Evolutionary conservation across 2,888 invertebrate species (phyloP), one percentile per base, ranked within the genome.

Genomic region (Drosophila eohydei): DNA sequence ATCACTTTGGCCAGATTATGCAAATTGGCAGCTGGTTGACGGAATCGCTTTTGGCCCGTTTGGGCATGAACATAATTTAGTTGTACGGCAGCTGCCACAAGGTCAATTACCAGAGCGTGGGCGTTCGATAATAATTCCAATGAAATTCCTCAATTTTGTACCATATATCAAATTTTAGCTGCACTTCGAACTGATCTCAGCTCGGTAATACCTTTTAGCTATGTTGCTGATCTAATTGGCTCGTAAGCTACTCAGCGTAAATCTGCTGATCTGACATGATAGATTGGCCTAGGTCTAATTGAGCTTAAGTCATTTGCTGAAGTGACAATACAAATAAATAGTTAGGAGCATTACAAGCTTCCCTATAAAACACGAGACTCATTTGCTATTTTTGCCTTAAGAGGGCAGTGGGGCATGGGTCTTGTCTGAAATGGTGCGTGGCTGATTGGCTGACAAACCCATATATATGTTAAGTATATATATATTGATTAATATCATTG

Each of bases 1-100:
- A 40, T 38, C 16, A 38, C n/a, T 44, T 70, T 51, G 26, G 46
- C 38, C 43, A 75, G 60, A 71, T 78, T 78, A 78, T 78, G 78
- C 80, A 71, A 78, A 78, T 77, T 67, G 71, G 9, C 43, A 55
- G 76, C 50, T 26, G 66, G 34, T 57, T 71, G 70, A 34, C 63
- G 56, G 46, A 75, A 76, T 66, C 51, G 66, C 40, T 60, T 71
- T 58, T 54, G 38, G 59, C 71, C 54, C 44, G 40, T 58, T 54
- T 65, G 21, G 76, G 65, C 52, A 57, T 52, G 30, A 14, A 64
- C 40, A 40, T 38, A 51, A 74, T 64, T 60, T 8, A 60, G 43
- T 55, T 28, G 50, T 48, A 63, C 46, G 56, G 28, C 61, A 46
- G 73, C 41, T 57, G 57, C 34, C n/a, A 26, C 59, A 74, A 74